phyloP scores from a whole-genome alignment of 2,797 vertebrate genomes.

The Hydrophis major region DNA sequence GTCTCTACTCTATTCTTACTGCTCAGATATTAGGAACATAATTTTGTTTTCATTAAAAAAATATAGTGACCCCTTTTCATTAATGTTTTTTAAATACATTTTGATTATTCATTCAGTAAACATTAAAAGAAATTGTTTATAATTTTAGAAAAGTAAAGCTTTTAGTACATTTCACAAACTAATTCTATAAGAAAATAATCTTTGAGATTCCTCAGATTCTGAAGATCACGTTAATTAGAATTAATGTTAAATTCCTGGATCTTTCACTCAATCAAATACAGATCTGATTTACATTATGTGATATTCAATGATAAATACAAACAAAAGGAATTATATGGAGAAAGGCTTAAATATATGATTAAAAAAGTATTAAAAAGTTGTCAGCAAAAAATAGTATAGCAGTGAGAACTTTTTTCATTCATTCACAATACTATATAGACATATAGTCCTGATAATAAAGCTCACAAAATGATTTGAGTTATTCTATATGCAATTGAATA shows the following conservation, averaged over 20 bases:
- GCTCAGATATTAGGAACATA: background rate
- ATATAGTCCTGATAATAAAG: background rate
- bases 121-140: background rate
- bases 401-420: background rate
- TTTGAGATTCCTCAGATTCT: background rate
- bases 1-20: background rate
- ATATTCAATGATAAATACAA: background rate
- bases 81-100: background rate
- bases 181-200: background rate
- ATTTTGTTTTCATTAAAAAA: background rate
- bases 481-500: background rate
- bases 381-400: background rate
- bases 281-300: constrained; percentile 7
- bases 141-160: background rate
- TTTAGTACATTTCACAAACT: background rate
- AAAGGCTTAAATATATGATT: background rate
- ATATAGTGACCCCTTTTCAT: background rate
- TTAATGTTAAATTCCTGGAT: constrained; percentile 1
- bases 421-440: background rate
- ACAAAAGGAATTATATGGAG: background rate
- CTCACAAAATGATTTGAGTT: background rate
- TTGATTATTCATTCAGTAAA: background rate
- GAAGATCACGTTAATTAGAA: constrained; percentile 18
- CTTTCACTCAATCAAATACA: background rate
- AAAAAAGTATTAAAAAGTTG: background rate